These are phyloP conservation scores for Drosophila tristis DNA, from an alignment of 1,140 invertebrate species.

Conservation along the genomic window DNA sequence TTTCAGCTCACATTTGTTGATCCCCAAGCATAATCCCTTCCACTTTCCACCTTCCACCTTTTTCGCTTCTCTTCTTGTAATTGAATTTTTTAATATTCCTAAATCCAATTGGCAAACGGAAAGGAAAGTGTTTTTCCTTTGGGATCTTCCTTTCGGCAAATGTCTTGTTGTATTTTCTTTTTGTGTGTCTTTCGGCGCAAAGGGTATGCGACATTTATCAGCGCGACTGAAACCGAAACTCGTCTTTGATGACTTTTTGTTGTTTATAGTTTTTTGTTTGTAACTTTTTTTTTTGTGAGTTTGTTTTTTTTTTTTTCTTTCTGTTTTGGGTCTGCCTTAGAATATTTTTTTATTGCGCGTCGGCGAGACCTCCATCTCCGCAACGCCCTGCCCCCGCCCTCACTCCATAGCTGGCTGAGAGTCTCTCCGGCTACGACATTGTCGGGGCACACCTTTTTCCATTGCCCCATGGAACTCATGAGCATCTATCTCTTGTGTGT, in stretches of 20 bases:
- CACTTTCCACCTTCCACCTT: not conserved
- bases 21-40: constrained; percentile 13
- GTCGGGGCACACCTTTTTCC: constrained; percentile 57
- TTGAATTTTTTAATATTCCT: constrained; percentile 51
- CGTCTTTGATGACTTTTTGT: constrained; percentile 63
- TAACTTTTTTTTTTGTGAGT: constrained; percentile 23
- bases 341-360: constrained; percentile 74
- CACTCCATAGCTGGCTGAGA: not conserved
- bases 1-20: constrained; percentile 40
- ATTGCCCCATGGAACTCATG: constrained; percentile 28
- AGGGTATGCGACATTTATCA: constrained; percentile 59
- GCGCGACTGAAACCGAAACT: constrained; percentile 46
- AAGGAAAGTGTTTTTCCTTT: constrained; percentile 33
- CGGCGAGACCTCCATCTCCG: constrained; percentile 46
- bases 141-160: too few species aligned
- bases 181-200: constrained; percentile 1
- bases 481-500: constrained; percentile 20
- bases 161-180: not conserved
- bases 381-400: too few species aligned
- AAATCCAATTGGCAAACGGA: constrained; percentile 42
- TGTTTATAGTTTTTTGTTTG: constrained; percentile 61
- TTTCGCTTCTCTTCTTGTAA: not conserved
- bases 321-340: constrained; percentile 65
- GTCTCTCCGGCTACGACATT: constrained; percentile 25
- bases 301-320: constrained; percentile 8